Percentiles rank a stretch among this genome's conserved stretches.
Evolutionary conservation across 2,113 vertebrate genomes (phyloP).

Genomic region (Pelecanus crispus): DNA sequence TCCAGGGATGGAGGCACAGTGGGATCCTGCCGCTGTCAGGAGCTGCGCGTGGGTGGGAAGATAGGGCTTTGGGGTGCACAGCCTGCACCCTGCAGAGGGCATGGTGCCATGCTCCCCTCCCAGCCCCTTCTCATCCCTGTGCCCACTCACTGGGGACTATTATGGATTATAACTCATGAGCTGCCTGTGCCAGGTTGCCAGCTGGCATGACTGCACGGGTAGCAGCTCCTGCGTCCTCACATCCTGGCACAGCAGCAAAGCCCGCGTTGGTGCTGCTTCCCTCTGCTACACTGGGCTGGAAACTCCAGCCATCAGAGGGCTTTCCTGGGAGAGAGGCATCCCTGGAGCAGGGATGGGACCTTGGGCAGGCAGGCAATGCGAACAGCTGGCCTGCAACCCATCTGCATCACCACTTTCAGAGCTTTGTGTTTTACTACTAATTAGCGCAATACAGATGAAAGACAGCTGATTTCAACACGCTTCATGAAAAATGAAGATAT

Average conservation of each 20-base stretch:
- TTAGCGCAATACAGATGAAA: neutral
- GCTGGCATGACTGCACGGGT: neutral
- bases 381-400: neutral
- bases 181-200: neutral
- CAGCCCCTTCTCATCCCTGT: neutral
- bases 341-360: neutral
- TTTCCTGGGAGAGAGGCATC: neutral
- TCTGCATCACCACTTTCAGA: rapidly evolving
- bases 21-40: rapidly evolving
- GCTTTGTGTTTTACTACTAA: neutral
- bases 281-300: neutral
- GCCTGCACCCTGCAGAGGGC: rapidly evolving
- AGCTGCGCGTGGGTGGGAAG: neutral
- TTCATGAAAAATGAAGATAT: rapidly evolving
- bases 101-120: rapidly evolving
- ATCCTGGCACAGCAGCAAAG: neutral
- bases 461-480: neutral
- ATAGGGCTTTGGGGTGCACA: neutral
- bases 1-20: neutral
- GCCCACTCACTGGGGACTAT: neutral
- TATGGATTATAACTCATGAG: neutral
- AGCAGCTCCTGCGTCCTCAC: neutral
- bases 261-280: neutral
- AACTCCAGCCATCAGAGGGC: rapidly evolving
- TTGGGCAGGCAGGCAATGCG: neutral